Percentiles rank a stretch among this genome's conserved stretches.
phyloP scores from a whole-genome alignment of 2,888 invertebrate genomes.

The Geotrupes spiniger region DNA sequence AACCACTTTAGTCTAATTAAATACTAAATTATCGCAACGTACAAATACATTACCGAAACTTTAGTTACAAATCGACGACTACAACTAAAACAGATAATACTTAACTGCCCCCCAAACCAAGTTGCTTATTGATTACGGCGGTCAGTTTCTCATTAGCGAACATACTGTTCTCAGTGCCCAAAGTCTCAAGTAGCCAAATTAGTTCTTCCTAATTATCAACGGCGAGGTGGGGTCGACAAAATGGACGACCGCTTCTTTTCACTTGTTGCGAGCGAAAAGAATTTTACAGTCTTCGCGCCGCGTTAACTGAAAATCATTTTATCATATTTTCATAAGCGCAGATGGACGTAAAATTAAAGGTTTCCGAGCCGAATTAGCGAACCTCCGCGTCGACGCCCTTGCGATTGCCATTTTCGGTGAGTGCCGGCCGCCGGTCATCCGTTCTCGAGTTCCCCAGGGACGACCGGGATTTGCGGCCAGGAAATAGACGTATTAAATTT shows the following conservation, averaged over 20 bases:
- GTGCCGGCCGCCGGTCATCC: slow-evolving; percentile 36
- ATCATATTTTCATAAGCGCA: no score
- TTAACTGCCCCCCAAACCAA: slow-evolving; percentile 11
- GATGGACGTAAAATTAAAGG: slow-evolving; percentile 14
- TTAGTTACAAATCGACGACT: neutral
- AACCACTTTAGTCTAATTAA: no score
- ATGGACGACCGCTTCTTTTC: no score
- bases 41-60: no score
- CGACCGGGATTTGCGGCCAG: slow-evolving; percentile 37
- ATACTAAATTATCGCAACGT: no score
- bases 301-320: neutral
- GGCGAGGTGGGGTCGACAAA: no score
- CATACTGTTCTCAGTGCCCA: slow-evolving; percentile 2
- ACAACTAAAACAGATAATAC: slow-evolving; percentile 5
- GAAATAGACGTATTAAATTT: slow-evolving; percentile 45
- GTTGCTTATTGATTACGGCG: slow-evolving; percentile 17
- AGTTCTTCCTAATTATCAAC: neutral
- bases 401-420: slow-evolving; percentile 24
- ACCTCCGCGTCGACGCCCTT: slow-evolving; percentile 22
- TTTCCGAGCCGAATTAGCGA: slow-evolving; percentile 9
- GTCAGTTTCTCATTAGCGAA: slow-evolving; percentile 19
- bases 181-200: slow-evolving; percentile 4
- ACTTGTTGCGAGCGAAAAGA: no score
- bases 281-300: no score
- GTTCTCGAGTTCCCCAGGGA: slow-evolving; percentile 36